Percentiles rank a stretch among this genome's conserved stretches.
phyloP scores from a whole-genome alignment of 1,140 invertebrate genomes.

The Diabrotica undecimpunctata region DNA sequence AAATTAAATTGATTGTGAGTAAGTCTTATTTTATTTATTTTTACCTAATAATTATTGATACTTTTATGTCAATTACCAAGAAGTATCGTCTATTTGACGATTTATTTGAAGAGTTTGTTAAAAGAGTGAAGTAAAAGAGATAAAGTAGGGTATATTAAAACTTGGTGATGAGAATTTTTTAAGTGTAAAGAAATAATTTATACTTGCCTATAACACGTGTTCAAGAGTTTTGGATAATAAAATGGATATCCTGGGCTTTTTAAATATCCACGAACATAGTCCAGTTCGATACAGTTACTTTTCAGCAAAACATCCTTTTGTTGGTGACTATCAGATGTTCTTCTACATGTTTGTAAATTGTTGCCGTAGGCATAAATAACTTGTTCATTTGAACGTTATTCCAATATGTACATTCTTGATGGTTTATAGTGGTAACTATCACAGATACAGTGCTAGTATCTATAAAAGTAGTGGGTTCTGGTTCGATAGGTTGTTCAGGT shows the following conservation, averaged over 20 bases:
- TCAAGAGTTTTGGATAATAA: conserved; percentile 37
- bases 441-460: conserved; percentile 29
- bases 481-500: conserved; percentile 25
- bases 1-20: too few relatives aligned
- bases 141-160: too few relatives aligned
- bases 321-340: conserved; percentile 6
- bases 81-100: too few relatives aligned
- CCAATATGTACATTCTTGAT: conserved; percentile 28
- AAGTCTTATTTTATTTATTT: too few relatives aligned
- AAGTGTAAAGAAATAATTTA: background rate
- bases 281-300: conserved; percentile 31
- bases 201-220: conserved; percentile 40
- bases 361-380: conserved; percentile 18
- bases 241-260: conserved; percentile 41
- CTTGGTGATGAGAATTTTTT: background rate
- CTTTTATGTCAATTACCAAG: too few relatives aligned
- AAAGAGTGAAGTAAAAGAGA: too few relatives aligned
- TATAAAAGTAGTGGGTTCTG: conserved; percentile 35
- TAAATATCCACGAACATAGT: conserved; percentile 37
- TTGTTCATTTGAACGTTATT: conserved; percentile 28
- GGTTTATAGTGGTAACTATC: conserved; percentile 26
- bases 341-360: conserved; percentile 19
- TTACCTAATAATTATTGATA: too few relatives aligned
- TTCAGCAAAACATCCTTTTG: background rate
- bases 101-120: too few relatives aligned